These are phyloP conservation scores for Pachypanchax playfairii DNA, from an alignment of 2,113 vertebrate genomes.

Conservation along the genomic window DNA sequence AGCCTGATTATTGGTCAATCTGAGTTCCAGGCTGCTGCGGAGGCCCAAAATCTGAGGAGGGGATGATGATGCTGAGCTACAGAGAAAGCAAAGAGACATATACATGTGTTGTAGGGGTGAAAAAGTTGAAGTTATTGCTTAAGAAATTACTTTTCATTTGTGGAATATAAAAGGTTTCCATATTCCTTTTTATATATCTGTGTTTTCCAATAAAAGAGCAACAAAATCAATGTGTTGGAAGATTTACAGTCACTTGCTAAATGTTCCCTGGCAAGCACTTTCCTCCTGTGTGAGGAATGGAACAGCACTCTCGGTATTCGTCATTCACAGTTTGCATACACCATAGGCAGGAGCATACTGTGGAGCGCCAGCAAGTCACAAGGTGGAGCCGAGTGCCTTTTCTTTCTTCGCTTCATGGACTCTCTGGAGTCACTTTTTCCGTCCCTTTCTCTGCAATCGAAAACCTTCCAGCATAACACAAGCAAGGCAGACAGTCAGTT, in stretches of 20 bases:
- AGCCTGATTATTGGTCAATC: conserved; percentile 81
- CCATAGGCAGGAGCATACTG: conserved; percentile 56
- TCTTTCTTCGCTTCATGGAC: conserved; percentile 35
- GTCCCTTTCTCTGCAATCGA: conserved; percentile 28
- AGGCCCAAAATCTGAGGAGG: conserved; percentile 76
- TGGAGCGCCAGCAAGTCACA: conserved; percentile 40
- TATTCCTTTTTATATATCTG: conserved; percentile 7
- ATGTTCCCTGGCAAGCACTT: conserved; percentile 45
- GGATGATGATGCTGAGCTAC: conserved; percentile 46
- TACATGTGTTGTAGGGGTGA: conserved; percentile 6
- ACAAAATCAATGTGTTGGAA: conserved; percentile 31
- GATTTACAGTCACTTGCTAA: conserved; percentile 40
- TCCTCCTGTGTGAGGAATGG: conserved; percentile 51
- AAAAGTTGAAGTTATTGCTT: not conserved
- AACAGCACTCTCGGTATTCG: conserved; percentile 54
- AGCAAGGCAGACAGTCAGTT: conserved; percentile 40
- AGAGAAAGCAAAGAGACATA: conserved; percentile 37
- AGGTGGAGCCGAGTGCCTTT: conserved; percentile 52
- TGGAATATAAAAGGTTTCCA: not conserved
- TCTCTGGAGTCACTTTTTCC: conserved; percentile 35
- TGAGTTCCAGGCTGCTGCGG: conserved; percentile 88
- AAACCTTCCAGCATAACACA: conserved; percentile 31
- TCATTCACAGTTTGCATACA: conserved; percentile 69
- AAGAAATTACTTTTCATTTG: conserved; percentile 5
- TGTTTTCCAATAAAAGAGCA: conserved; percentile 18